phyloP scores from a whole-genome alignment of 2,113 vertebrate species.

The Reinhardtius hippoglossoides region DNA sequence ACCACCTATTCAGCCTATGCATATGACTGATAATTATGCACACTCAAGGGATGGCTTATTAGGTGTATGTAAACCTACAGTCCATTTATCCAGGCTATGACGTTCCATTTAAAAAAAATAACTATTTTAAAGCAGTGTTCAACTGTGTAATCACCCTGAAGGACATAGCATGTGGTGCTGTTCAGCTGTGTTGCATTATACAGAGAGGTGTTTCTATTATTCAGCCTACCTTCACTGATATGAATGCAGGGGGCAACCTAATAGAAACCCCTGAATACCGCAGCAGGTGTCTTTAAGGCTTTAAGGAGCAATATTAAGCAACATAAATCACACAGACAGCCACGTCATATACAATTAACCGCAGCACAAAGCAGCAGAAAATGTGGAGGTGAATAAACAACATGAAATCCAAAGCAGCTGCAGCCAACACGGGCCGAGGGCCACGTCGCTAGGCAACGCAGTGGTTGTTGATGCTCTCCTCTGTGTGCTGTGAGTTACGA shows the following conservation, averaged over 20 bases:
- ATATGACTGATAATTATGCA: background rate
- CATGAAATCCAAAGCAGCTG: background rate
- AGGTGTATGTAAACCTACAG: background rate
- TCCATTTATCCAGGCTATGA: background rate
- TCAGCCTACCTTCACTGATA: background rate
- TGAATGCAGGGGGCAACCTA: background rate
- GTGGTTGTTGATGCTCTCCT: background rate
- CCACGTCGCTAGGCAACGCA: background rate
- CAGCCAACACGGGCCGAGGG: background rate
- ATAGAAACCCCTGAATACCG: background rate
- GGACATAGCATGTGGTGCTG: background rate
- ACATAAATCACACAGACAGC: background rate
- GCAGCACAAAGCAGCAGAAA: background rate
- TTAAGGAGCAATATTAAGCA: background rate
- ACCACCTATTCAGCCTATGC: background rate
- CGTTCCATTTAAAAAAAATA: background rate
- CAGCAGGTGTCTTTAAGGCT: background rate
- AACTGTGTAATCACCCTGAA: background rate
- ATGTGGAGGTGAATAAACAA: background rate
- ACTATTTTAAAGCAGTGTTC: background rate
- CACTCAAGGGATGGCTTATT: background rate
- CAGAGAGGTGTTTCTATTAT: background rate
- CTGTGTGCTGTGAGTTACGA: background rate
- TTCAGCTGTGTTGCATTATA: background rate
- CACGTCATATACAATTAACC: background rate